Evolutionary conservation across 2,113 vertebrate genomes (phyloP), one percentile per base, ranked within the genome.

Genomic region (Megaceryle maxima): DNA sequence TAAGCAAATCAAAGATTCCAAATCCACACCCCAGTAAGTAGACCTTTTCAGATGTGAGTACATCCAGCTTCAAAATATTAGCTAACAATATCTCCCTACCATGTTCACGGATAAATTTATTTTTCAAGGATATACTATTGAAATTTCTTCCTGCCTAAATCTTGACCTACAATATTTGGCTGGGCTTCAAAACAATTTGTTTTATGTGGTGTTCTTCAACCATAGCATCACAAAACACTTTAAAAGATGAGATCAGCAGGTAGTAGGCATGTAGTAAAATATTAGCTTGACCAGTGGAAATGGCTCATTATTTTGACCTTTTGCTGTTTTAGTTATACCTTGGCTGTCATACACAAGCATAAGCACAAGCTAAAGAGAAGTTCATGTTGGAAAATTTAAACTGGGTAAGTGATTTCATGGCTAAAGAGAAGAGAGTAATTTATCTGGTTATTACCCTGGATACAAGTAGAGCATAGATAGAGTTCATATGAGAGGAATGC

Each of bases 101-200:
- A 35, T 31, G 35, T 28, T 44, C 48, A 37, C 6, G 28, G 62
- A 68, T 24, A 76, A 28, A 87, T 79, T 35, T 51, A 29, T 87
- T 83, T 79, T 79, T 89, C 95, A 94, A 93, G 87, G 94, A 76
- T 93, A 63, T 82, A 29, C 57, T 83, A 59, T 1, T 80, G 83
- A 94, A 92, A 82, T 82, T n/a, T 80, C 70, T 85, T 74, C 74
- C 95, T 94, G 80, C 35, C 41, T 82, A 55, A 46, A 80, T 79
- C 86, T 73, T 93, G 83, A 96, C 88, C 91, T 92, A 91, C 88
- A 94, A 9, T 69, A 89, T 82, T 87, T 96, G 96, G 92, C 94
- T 89, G 53, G 74, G 91, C 63, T 94, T 95, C 94, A 97, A 94
- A 96, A 91, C 90, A 89, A 95, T 96, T 96, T 97, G 92, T 87